These are phyloP conservation scores for Lutjanus erythropterus DNA, from an alignment of 2,113 vertebrate genomes.

Conservation along the genomic window DNA sequence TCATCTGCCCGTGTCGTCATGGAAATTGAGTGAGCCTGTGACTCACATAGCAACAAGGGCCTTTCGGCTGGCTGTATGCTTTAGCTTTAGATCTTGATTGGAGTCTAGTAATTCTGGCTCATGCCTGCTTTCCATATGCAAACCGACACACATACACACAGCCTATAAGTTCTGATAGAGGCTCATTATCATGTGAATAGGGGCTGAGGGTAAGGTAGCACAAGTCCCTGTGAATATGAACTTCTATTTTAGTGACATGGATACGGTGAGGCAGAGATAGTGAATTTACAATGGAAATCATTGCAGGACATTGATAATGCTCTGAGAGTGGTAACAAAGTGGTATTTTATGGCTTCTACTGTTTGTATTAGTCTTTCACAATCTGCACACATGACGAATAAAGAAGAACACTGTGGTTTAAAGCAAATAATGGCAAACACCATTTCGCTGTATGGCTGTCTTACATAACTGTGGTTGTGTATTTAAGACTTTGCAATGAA, in stretches of 20 bases:
- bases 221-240: slow-evolving; percentile 26
- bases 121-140: slow-evolving; percentile 22
- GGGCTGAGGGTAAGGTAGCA: slow-evolving; percentile 6
- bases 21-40: slow-evolving; percentile 68
- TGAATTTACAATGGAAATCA: slow-evolving; percentile 71
- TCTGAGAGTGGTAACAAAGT: slow-evolving; percentile 68
- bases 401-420: slow-evolving; percentile 56
- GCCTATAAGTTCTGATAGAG: slow-evolving; percentile 17
- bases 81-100: slow-evolving; percentile 41
- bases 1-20: slow-evolving; percentile 70
- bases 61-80: slow-evolving; percentile 50
- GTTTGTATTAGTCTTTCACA: slow-evolving; percentile 77
- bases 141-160: slow-evolving; percentile 23
- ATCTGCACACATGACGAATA: slow-evolving; percentile 37
- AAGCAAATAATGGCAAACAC: slow-evolving; percentile 66
- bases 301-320: slow-evolving; percentile 69
- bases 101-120: slow-evolving; percentile 24
- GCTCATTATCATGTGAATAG: slow-evolving; percentile 49
- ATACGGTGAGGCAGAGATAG: slow-evolving; percentile 31
- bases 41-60: slow-evolving; percentile 73
- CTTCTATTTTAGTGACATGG: slow-evolving; percentile 25
- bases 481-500: slow-evolving; percentile 13
- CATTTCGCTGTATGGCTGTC: slow-evolving; percentile 43
- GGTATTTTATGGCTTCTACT: slow-evolving; percentile 79
- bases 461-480: slow-evolving; percentile 53